Conservation (phyloP, 2,797 vertebrate genomes). For the Euthynnus affinis region DNA sequence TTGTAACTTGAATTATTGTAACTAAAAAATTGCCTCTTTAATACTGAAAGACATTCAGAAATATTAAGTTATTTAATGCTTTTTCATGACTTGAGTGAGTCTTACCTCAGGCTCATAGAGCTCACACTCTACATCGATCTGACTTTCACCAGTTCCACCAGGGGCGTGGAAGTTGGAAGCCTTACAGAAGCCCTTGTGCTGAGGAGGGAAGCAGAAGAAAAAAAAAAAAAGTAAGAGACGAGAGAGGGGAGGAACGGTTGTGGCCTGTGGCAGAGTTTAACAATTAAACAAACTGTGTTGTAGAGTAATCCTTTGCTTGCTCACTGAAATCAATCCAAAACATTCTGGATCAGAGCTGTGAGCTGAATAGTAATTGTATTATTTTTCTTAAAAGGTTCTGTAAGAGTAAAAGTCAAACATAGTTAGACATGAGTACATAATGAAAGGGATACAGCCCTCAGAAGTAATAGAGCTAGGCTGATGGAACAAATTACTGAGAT, state of each 20-base stretch:
- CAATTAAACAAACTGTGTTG: background rate
- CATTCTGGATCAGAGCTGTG: background rate
- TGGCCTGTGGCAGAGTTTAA: background rate
- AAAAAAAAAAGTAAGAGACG: background rate
- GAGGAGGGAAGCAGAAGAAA: constrained; percentile 8
- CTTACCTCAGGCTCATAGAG: constrained; percentile 85
- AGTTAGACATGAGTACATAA: background rate
- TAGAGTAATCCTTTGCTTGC: background rate
- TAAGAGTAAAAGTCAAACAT: background rate
- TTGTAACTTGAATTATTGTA: background rate
- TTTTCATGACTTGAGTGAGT: background rate
- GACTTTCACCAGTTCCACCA: no score
- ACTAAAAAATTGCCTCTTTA: background rate
- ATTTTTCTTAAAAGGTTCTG: background rate
- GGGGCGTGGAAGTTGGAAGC: constrained; percentile 40
- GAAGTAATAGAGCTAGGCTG: background rate
- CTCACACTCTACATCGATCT: constrained; percentile 67
- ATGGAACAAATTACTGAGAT: background rate
- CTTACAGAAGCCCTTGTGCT: constrained; percentile 87
- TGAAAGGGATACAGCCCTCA: no score
- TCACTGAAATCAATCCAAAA: background rate
- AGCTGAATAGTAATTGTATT: no score
- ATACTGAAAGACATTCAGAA: background rate
- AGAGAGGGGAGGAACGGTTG: background rate
- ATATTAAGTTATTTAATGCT: background rate